phyloP scores from a whole-genome alignment of 1,140 invertebrate species.

The Campoletis sonorensis region DNA sequence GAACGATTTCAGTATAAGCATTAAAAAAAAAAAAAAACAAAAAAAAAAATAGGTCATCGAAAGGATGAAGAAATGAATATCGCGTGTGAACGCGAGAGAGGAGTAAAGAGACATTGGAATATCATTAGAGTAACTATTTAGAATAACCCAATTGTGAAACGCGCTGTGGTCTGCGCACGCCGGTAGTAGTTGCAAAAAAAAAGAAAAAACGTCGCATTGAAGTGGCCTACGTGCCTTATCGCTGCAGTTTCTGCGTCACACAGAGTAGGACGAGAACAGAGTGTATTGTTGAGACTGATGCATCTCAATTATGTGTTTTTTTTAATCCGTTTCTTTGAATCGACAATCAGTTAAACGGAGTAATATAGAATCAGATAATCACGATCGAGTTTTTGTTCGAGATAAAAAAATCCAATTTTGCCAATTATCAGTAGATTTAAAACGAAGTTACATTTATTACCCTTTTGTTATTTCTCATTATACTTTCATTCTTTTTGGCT shows the following conservation, averaged over 20 bases:
- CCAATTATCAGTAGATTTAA: too few relatives aligned
- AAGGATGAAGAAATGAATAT: not conserved
- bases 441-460: too few relatives aligned
- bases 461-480: too few relatives aligned
- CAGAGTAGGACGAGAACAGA: not conserved
- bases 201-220: not conserved
- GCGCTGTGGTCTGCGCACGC: not conserved
- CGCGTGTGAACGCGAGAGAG: not conserved
- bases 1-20: not conserved
- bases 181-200: not conserved
- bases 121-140: not conserved
- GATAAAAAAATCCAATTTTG: too few relatives aligned
- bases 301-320: not conserved
- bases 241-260: not conserved
- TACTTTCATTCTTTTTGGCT: too few relatives aligned
- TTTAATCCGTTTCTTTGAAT: not conserved
- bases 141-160: slow-evolving; percentile 11
- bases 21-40: too few relatives aligned
- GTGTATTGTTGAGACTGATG: not conserved
- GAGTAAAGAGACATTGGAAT: not conserved
- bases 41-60: slow-evolving; percentile 15
- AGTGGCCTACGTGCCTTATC: slow-evolving; percentile 17
- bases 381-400: not conserved
- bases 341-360: not conserved
- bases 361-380: not conserved